Base-by-base conservation (phyloP, 2,888 invertebrate species). In the Clivina fossor region DNA sequence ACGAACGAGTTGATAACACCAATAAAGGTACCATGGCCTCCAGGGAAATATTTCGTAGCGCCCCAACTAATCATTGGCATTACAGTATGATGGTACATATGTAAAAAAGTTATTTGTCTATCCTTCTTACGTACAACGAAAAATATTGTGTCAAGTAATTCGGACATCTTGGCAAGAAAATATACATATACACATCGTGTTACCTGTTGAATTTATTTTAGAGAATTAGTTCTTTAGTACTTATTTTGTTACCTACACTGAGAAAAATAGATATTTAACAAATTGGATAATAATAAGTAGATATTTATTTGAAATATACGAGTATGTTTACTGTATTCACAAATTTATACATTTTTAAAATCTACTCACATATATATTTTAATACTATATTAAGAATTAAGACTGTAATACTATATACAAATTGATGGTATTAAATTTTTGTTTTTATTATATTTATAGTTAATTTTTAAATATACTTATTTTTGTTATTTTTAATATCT, bases 41-140 rank as follows among this genome's bases (percentile, higher is more conserved):
- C 86, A 71, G 75, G 80, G 68, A 82, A 88, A 71, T 90, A 95
- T 73, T 93, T 93, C 9, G 92, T 89, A 9, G 88, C 89, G 38
- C 91, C 92, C 95, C 95, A 96, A 48, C 91, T 90, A 65, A 90
- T 86, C 80, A 93, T 82, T 1, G 94, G 93, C 95, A 96, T 96
- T 37, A 93, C 89, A 0, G 93, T 90, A 70, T 96, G 95, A 71
- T 96, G 96, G 69, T 94, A 93, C 65, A 95, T 81, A 68, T 96
- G 95, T 49, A 96, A 82, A 71, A 92, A 90, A 1, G 91, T 88
- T 46, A 95, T 85, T 75, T 96, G 95, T 4, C 83, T 82, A 61
- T 90, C 84, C 68, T 94, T 95, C 77, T 96, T 96, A 48, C 95
- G 81, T 65, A 95, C 78, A 13, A 95, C 90, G 75, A 96, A 96